Conservation (phyloP, 2,888 invertebrate species). For the Geophilus truncorum region DNA sequence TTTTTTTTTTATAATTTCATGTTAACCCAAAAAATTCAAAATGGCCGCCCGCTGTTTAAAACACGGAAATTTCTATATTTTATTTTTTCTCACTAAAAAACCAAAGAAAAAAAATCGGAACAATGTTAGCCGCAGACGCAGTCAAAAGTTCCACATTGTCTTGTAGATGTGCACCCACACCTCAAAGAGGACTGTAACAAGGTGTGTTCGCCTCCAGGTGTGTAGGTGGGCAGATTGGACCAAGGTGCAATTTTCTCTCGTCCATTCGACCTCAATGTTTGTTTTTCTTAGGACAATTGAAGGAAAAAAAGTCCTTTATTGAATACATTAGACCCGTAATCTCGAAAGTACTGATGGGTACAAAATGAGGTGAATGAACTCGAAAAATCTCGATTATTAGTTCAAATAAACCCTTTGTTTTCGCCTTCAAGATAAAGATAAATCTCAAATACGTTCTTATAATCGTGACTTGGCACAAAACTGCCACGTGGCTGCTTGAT, state of each 20-base stretch:
- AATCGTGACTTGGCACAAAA: not conserved
- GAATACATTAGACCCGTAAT: not conserved
- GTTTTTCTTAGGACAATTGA: conserved; percentile 10
- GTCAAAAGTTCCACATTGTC: not conserved
- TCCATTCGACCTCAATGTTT: conserved; percentile 24
- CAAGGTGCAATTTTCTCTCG: conserved; percentile 11
- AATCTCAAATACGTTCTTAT: not conserved
- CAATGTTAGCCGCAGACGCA: not conserved
- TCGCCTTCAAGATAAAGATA: not conserved
- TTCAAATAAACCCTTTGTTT: not conserved
- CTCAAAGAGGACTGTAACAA: conserved; percentile 4
- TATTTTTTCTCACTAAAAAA: not conserved
- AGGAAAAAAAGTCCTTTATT: not conserved
- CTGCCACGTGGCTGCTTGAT: not conserved
- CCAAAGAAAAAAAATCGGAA: not conserved
- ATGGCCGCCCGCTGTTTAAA: not conserved
- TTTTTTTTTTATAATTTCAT: not conserved
- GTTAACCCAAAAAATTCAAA: not conserved
- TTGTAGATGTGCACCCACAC: conserved; percentile 7
- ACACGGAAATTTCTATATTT: not conserved
- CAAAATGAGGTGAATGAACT: conserved; percentile 6
- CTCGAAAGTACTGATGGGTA: not conserved
- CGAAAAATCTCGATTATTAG: not conserved
- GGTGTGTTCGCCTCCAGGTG: not conserved
- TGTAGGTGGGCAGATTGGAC: conserved; percentile 7